Evolutionary conservation across 2,797 vertebrate genomes (phyloP).

Genomic region (Eupleurogrammus muticus): DNA sequence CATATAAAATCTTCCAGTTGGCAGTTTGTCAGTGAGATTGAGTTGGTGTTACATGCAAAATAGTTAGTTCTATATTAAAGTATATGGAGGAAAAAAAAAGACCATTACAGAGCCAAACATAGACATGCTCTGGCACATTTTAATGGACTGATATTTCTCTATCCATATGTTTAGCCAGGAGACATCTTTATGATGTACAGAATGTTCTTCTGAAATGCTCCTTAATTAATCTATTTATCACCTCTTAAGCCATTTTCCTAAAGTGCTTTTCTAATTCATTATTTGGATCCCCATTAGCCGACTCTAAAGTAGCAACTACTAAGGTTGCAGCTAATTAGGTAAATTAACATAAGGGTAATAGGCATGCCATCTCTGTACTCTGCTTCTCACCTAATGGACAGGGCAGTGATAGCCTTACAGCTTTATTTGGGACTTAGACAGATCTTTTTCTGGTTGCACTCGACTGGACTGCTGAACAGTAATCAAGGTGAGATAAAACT

Average conservation of each 20-base stretch:
- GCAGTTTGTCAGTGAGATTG: neutral
- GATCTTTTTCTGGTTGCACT: too few relatives aligned
- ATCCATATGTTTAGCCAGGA: conserved; percentile 40
- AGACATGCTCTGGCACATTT: conserved; percentile 44
- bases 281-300: too few relatives aligned
- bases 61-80: conserved; percentile 27
- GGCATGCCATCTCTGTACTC: too few relatives aligned
- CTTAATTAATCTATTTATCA: conserved; percentile 15
- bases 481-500: too few relatives aligned
- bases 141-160: conserved; percentile 37
- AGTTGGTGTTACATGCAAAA: conserved; percentile 19
- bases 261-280: neutral
- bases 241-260: neutral
- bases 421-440: too few relatives aligned
- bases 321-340: too few relatives aligned
- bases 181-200: conserved; percentile 30
- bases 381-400: too few relatives aligned
- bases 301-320: too few relatives aligned
- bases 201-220: conserved; percentile 46
- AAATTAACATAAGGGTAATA: too few relatives aligned
- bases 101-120: conserved; percentile 26
- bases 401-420: too few relatives aligned
- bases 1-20: conserved; percentile 14
- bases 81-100: conserved; percentile 3
- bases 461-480: too few relatives aligned